Conservation (phyloP, 1,140 invertebrate genomes). For the Helicoverpa zea region DNA sequence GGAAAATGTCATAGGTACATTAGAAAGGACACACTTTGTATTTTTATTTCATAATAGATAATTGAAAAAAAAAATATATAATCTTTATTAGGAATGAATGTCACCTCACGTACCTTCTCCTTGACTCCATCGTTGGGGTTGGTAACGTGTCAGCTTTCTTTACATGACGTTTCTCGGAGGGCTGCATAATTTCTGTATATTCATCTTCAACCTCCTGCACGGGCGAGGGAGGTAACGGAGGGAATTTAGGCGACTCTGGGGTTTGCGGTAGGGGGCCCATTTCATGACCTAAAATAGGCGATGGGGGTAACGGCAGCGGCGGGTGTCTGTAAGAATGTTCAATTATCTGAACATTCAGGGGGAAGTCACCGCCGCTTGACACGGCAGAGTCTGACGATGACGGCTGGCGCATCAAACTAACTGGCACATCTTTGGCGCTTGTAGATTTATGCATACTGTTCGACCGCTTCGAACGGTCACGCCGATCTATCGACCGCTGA, state of each 20-base stretch:
- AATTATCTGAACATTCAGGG: conserved; percentile 85
- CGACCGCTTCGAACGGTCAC: conserved; percentile 84
- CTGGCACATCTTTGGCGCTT: conserved; percentile 90
- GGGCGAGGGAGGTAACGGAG: conserved; percentile 92
- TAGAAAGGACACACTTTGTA: neutral
- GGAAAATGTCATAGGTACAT: conserved; percentile 50
- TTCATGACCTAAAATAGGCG: conserved; percentile 77
- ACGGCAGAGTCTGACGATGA: conserved; percentile 83
- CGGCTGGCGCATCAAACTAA: conserved; percentile 85
- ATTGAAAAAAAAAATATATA: too few relatives aligned
- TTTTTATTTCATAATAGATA: too few relatives aligned
- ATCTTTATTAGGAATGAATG: too few relatives aligned
- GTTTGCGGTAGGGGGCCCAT: conserved; percentile 86
- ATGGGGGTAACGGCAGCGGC: conserved; percentile 77
- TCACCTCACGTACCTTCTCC: conserved; percentile 68
- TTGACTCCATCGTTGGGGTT: conserved; percentile 73
- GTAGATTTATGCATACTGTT: conserved; percentile 90
- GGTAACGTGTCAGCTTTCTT: conserved; percentile 87
- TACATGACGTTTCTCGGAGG: conserved; percentile 81
- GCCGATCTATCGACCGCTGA: conserved; percentile 86
- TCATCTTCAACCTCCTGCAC: conserved; percentile 93
- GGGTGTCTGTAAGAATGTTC: conserved; percentile 84
- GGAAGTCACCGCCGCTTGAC: conserved; percentile 84
- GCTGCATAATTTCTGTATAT: conserved; percentile 89
- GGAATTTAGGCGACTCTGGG: conserved; percentile 90